Percentiles rank a stretch among this genome's conserved stretches.
Conservation (phyloP, 2,797 vertebrate genomes). For the Varecia variegata region DNA sequence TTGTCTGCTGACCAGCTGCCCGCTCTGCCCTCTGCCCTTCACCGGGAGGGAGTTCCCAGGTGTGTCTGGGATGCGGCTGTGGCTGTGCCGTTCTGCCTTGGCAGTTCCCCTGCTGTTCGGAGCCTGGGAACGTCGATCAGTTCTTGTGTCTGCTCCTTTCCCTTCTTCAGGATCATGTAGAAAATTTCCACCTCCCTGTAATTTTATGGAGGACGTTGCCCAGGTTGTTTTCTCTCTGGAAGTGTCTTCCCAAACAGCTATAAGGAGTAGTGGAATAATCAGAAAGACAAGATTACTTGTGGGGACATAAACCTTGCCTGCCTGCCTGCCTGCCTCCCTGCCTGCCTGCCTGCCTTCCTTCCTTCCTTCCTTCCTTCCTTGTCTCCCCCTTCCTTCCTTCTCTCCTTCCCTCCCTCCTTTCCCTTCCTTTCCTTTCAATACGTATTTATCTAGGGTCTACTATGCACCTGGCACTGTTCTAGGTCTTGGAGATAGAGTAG, state of each 20-base stretch:
- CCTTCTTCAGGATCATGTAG: background rate
- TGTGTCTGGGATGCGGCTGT: too few relatives aligned
- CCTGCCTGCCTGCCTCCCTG: accelerated
- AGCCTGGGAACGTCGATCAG: background rate
- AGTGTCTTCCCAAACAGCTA: background rate
- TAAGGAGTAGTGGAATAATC: background rate
- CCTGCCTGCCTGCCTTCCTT: accelerated
- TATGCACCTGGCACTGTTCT: background rate
- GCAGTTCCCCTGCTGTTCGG: background rate
- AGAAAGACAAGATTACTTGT: background rate
- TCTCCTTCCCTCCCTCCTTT: accelerated
- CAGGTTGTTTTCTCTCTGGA: background rate
- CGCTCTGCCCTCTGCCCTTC: background rate
- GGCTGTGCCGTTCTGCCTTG: background rate
- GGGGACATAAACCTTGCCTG: background rate
- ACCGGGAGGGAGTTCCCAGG: background rate
- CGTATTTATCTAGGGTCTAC: background rate
- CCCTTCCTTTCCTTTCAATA: background rate
- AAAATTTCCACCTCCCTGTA: background rate
- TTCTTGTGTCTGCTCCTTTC: background rate
- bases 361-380: accelerated
- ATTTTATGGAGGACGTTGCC: background rate
- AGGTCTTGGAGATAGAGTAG: background rate
- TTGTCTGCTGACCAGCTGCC: background rate
- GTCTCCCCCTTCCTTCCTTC: accelerated